These are phyloP conservation scores for Nephrotoma appendiculata DNA, from an alignment of 2,888 invertebrate genomes.

Conservation along the genomic window DNA sequence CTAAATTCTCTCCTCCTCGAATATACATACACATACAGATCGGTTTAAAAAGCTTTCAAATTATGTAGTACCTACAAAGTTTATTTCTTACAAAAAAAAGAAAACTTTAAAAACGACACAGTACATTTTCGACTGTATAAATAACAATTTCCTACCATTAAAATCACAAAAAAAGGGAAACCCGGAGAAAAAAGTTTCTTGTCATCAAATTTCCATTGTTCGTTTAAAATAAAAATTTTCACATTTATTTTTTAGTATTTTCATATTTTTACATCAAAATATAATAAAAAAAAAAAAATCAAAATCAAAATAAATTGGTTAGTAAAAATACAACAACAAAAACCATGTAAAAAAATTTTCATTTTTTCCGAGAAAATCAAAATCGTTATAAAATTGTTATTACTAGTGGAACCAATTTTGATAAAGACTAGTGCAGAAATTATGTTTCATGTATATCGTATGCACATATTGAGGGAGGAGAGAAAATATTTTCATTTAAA, in stretches of 20 bases:
- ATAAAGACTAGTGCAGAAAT: neutral
- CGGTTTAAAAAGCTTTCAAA: neutral
- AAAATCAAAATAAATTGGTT: neutral
- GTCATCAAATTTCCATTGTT: neutral
- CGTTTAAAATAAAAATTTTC: neutral
- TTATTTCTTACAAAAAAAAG: neutral
- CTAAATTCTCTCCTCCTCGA: neutral
- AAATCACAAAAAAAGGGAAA: neutral
- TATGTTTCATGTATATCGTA: neutral
- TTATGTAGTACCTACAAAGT: no score
- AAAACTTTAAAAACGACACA: neutral
- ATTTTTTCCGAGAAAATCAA: neutral
- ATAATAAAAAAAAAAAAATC: neutral
- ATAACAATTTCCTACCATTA: no score
- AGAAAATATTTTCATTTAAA: neutral
- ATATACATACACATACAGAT: neutral
- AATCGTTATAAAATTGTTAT: neutral
- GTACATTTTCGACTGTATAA: no score
- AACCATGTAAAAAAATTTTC: neutral
- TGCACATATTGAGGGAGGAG: neutral
- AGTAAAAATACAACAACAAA: neutral
- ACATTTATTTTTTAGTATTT: neutral
- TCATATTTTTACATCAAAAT: neutral
- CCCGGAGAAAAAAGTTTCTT: neutral
- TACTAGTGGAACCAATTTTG: neutral